These are phyloP conservation scores for Gymnorhina tibicen DNA, from an alignment of 2,113 vertebrate genomes.

Conservation along the genomic window DNA sequence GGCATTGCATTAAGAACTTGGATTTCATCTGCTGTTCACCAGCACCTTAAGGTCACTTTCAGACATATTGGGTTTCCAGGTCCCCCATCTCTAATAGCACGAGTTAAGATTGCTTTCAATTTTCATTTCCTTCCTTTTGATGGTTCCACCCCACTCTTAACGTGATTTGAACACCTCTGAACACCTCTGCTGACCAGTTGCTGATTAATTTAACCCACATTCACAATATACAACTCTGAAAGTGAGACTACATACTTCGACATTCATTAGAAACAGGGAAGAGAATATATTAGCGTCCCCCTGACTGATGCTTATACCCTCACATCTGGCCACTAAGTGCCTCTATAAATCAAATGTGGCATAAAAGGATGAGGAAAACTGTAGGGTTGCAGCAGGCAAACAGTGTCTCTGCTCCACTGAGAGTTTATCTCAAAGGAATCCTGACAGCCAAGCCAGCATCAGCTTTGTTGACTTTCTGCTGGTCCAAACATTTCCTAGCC, in stretches of 20 bases:
- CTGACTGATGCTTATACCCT: not conserved
- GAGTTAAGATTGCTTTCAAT: not conserved
- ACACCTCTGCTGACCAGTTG: not conserved
- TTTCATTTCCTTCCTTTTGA: conserved; percentile 49
- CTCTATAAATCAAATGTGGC: conserved; percentile 42
- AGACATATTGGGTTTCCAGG: not conserved
- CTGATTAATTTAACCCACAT: not conserved
- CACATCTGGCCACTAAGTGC: conserved; percentile 34
- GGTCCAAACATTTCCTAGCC: not conserved
- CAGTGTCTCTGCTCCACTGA: not conserved
- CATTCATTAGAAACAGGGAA: conserved; percentile 26
- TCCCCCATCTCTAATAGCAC: not conserved
- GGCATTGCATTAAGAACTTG: not conserved
- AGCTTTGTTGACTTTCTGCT: not conserved
- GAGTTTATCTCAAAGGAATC: not conserved
- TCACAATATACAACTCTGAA: not conserved
- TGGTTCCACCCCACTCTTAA: not conserved
- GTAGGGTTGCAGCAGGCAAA: not conserved
- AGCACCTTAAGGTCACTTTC: not conserved
- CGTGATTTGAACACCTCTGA: not conserved
- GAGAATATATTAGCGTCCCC: not conserved
- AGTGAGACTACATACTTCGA: not conserved
- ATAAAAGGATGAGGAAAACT: conserved; percentile 19
- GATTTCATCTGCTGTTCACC: not conserved
- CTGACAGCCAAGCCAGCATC: not conserved